Evolutionary conservation across 2,797 vertebrate species (phyloP), one percentile per base, ranked within the genome.

Genomic region (Tarsius wallacei): DNA sequence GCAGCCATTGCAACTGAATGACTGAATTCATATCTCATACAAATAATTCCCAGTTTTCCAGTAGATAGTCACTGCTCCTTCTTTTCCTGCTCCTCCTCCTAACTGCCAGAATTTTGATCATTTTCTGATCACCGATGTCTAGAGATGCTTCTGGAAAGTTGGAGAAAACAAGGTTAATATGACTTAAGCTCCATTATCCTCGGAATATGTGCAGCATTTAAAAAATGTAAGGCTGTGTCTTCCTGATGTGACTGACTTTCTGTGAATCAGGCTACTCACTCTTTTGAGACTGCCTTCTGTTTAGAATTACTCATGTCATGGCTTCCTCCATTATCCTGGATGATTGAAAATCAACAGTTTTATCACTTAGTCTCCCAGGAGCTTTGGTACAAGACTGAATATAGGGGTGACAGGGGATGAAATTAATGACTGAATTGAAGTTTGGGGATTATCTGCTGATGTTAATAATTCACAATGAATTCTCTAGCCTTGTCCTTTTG

Each of bases 381-480:
- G 51, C 33, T 92, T 92, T 68, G 77, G 77, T 85, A 9, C 51
- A 93, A 92, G 63, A 12, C 66, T 92, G 36, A 31, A 73, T 77
- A 57, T 31, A 36, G 31, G 11, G 31, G n/a, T 76, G 83, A 71
- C 17, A 66, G 61, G n/a, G 51, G n/a, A 63, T 93, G 33, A 94
- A 93, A 91, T 42, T 80, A 83, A 90, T 68, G 70, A 93, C 49
- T 59, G 49, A 76, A 51, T 9, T 84, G 76, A 97, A 66, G 17
- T 74, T 96, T 94, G 59, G 11, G 61, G 66, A 63, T 49, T 89
- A 47, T 85, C 36, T 95, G 24, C 68, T 82, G 61, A 86, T 96
- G 15, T 95, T 88, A 87, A 87, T 78, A 94, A 89, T 89, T 87
- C 76, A 95, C n/a, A 78, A 28, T 64, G 64, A 85, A 61, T 91